Evolutionary conservation across 2,797 vertebrate genomes (phyloP), one percentile per base, ranked within the genome.

Genomic region (Paramormyrops hopkinsi): DNA sequence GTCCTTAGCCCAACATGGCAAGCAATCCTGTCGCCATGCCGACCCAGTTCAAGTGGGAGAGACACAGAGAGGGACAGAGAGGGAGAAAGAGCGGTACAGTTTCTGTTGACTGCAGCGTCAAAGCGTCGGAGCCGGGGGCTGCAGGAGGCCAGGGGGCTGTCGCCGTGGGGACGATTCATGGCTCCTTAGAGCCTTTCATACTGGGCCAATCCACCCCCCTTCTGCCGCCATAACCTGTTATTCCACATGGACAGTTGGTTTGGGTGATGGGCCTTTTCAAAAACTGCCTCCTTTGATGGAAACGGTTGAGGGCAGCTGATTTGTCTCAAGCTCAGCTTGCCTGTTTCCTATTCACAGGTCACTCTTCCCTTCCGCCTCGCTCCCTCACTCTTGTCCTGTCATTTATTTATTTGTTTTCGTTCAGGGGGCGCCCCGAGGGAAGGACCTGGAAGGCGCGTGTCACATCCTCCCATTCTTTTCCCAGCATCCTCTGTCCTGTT

Each of bases 401-500:
- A 22, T 73, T 48, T 76, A 69, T 69, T 69, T 69, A 69, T 73
- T 14, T 88, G 51, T 88, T 79, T 76, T 33, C 19, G 0, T 46
- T 37, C 65, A 51, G 14, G n/a, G 12, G 37, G 59, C 44, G 6
- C n/a, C 87, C 56, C 1, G 3, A 33, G 12, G 87, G 41, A 88
- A 69, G 4, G 46, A 29, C 48, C 87, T 86, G 22, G 29, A 54
- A 86, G 51, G 50, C 53, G 4, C 0, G 2, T 86, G 50, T 86
- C 50, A 50, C 73, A 54, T 88, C 88, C 88, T n/a, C 48, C 50
- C 50, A 88, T 82, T 82, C 29, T 44, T 41, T 54, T 88, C 73
- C 73, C 69, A 88, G 88, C 50, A 53, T 79, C 69, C 73, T 82
- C 69, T 88, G 73, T 53, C 88, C 29, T 82, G 69, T 88, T 82